These are phyloP conservation scores for Drosophila helvetica DNA, from an alignment of 2,888 invertebrate species.

Conservation along the genomic window DNA sequence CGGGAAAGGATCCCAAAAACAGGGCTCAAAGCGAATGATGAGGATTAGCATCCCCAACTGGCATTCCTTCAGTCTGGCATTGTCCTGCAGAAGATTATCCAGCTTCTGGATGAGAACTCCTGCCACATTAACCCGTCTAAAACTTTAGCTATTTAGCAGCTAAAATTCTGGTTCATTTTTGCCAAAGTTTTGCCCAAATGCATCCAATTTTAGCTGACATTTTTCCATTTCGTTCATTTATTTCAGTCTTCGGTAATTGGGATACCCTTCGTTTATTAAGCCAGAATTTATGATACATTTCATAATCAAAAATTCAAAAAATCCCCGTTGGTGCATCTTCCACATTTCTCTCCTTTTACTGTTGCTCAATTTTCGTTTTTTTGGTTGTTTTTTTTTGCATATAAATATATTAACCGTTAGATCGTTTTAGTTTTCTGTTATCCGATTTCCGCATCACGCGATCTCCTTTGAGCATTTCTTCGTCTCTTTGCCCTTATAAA, in stretches of 20 bases:
- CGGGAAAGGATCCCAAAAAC: conserved; percentile 31
- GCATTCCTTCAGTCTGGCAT: too few species aligned
- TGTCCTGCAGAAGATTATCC: background rate
- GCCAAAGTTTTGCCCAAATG: too few species aligned
- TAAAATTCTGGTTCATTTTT: too few species aligned
- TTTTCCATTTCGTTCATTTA: too few species aligned
- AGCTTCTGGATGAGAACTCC: background rate
- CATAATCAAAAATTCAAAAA: too few species aligned
- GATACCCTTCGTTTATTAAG: too few species aligned
- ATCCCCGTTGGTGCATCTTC: too few species aligned
- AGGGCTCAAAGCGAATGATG: background rate
- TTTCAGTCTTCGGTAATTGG: too few species aligned
- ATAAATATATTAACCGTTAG: conserved; percentile 19
- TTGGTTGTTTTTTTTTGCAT: conserved; percentile 6
- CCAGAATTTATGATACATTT: too few species aligned
- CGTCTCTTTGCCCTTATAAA: conserved; percentile 57
- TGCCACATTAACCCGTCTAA: too few species aligned
- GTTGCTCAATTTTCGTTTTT: background rate
- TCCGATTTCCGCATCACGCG: conserved; percentile 60
- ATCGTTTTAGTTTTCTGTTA: conserved; percentile 4
- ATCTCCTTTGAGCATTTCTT: conserved; percentile 24
- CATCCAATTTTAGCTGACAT: too few species aligned
- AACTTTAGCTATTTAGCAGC: too few species aligned
- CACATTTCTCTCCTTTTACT: background rate
- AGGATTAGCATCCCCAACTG: conserved; percentile 12